Evolutionary conservation across 2,797 vertebrate species (phyloP), one percentile per base, ranked within the genome.

Genomic region (Chaenodraco wilsoni): DNA sequence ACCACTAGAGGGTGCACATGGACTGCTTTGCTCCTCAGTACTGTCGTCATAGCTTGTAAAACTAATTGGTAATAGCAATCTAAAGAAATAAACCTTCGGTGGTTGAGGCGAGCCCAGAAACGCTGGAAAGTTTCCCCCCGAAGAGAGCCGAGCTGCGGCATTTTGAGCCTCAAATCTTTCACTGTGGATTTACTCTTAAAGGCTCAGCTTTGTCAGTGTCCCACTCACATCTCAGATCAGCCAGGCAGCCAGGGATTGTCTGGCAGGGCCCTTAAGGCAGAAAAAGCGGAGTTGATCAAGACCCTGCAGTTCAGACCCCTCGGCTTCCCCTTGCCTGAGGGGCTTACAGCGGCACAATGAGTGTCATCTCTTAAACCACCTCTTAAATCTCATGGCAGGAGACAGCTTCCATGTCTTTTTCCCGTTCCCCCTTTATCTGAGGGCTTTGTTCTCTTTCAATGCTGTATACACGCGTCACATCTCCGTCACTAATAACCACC

Each of bases 161-260:
- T 23, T 52, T 81, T 78, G 48, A 70, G 62, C 56, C 64, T 60
- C 23, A 1, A 49, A 76, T 80, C 76, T 82, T 59, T 83, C 82
- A 79, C 45, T 67, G 56, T 78, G 72, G 78, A 80, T 89, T 87
- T 74, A 65, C 54, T 51, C 72, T 65, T 66, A 80, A 84, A 76
- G 66, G 70, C 79, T 88, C 57, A 21, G 72, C 84, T 81, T 74
- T 76, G 79, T 78, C 72, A 56, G 58, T 49, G 66, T 72, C 56
- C 72, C 64, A 40, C 71, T 84, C 56, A 44, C 78, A 63, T 74
- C 74, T 81, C 68, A 57, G 40, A 76, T 76, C 55, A 21, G 21
- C 21, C 21, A 21, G 84, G 77, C 78, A 83, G 84, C 69, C 78
- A 44, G 74, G 60, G 76, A 83, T 74, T 77, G 69, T 78, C 76